A percentile compares a stretch with the other conserved stretches of the same genome.
Evolutionary conservation across 2,113 vertebrate species (phyloP).

Genomic region (Sinocyclocheilus grahami): DNA sequence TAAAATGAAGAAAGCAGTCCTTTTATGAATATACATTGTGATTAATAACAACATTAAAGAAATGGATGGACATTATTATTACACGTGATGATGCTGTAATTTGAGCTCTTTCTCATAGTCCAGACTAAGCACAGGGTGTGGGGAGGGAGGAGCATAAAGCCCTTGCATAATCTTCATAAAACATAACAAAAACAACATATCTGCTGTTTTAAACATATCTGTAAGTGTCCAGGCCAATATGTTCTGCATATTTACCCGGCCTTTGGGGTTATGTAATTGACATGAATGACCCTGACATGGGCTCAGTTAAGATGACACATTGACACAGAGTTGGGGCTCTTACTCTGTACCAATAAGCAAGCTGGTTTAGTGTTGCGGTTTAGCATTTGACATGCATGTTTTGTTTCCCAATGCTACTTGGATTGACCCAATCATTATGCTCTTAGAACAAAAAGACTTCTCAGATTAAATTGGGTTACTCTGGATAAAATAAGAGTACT

Average conservation of each 20-base stretch:
- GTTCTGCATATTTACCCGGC: background rate
- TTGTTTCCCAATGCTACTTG: too few species aligned
- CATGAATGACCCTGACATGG: background rate
- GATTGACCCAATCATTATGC: background rate
- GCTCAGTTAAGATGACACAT: background rate
- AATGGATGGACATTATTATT: slow-evolving; percentile 28
- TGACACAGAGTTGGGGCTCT: background rate
- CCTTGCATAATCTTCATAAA: slow-evolving; percentile 61
- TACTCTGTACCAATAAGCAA: background rate
- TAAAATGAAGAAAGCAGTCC: background rate
- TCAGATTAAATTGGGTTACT: background rate
- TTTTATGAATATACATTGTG: background rate
- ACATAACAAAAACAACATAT: slow-evolving; percentile 17
- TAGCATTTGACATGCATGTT: background rate
- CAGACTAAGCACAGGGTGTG: slow-evolving; percentile 38
- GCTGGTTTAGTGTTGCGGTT: background rate
- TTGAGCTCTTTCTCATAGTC: slow-evolving; percentile 50
- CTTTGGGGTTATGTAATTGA: background rate
- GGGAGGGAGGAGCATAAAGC: slow-evolving; percentile 60
- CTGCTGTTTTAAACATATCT: slow-evolving; percentile 3
- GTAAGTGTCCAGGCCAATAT: background rate
- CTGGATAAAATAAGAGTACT: background rate
- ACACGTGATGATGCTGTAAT: slow-evolving; percentile 63
- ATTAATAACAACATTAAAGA: slow-evolving; percentile 54
- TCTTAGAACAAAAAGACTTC: background rate